phyloP scores from a whole-genome alignment of 2,113 vertebrate species.

The Emydura subglobosa region DNA sequence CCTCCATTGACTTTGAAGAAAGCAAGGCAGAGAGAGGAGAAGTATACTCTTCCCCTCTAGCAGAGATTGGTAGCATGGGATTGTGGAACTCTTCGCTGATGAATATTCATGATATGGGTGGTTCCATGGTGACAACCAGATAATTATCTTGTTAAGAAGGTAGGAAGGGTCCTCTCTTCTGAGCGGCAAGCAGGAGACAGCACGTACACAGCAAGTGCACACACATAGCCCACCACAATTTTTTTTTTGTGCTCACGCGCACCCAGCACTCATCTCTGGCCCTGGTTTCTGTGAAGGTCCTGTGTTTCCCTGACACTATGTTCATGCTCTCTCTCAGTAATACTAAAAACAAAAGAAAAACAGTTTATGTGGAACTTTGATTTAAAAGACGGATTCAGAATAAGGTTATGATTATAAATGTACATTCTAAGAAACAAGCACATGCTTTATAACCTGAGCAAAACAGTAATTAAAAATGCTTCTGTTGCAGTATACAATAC shows the following conservation, averaged over 20 bases:
- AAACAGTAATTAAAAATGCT: background rate
- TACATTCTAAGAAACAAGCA: background rate
- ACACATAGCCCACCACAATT: background rate
- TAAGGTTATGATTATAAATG: background rate
- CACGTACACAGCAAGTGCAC: background rate
- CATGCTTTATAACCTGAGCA: background rate
- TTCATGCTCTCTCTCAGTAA: background rate
- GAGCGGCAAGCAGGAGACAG: background rate
- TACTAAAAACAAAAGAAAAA: slow-evolving; percentile 15
- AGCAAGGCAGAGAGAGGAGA: background rate
- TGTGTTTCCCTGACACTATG: background rate
- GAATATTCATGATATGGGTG: background rate
- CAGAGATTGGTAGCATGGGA: background rate
- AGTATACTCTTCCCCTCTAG: slow-evolving; percentile 12
- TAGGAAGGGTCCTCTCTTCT: slow-evolving; percentile 9
- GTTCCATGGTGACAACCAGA: background rate
- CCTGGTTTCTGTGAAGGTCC: background rate
- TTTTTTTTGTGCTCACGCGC: background rate
- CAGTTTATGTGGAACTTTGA: background rate
- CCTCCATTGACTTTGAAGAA: background rate
- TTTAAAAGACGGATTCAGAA: background rate
- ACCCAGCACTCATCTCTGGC: background rate
- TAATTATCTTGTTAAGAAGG: background rate
- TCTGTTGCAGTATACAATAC: background rate
- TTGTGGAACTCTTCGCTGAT: rapidly evolving